Base-by-base conservation (phyloP, 2,888 invertebrate species). In the Trimorus sp. region DNA sequence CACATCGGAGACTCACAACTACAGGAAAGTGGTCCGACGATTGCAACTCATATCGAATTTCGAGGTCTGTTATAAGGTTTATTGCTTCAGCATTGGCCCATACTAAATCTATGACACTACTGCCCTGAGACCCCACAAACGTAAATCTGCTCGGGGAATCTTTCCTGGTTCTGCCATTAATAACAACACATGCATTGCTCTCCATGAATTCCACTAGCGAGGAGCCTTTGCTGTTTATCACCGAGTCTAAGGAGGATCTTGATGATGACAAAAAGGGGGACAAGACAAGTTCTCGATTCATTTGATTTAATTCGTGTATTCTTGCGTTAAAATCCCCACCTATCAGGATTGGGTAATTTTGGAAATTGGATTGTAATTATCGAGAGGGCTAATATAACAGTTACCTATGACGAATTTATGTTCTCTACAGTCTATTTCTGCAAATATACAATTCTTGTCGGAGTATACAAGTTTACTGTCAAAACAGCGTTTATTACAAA, bases 251-350 rank as follows among this genome's bases (percentile, higher is more conserved):
- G 1, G 49, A 49, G 6, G 49, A 7, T n/a, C 49, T 49, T 3
- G 11, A 3, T 8, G 49, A 12, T 49, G 49, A 14, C 7, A 49
- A 1, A 14, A 12, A 14, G 2, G 49, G 49, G 49, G 49, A 14
- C 7, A 49, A 3, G n/a, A 49, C 11, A 40, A 40, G 11, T 2
- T 40, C 11, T 4, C 1, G 8, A 6, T 49, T 14, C 12, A 12
- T n/a, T n/a, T 49, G 49, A 14, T 49, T 49, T 14, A 49, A 49
- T 1, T 7, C 12, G n/a, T 6, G n/a, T n/a, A 49, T 14, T 49
- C 49, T 49, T 1, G 49, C 49, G n/a, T 49, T 49, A 49, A 49
- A 49, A n/a, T 49, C 49, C 6, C 49, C 49, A 12, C 49, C 49
- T 2, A 40, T 40, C 7, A 40, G 7, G 7, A 40, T 40, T 40